Percentiles rank a stretch among this genome's conserved stretches.
Conservation (phyloP, 2,888 invertebrate species). For the Polylopha cassiicola region DNA sequence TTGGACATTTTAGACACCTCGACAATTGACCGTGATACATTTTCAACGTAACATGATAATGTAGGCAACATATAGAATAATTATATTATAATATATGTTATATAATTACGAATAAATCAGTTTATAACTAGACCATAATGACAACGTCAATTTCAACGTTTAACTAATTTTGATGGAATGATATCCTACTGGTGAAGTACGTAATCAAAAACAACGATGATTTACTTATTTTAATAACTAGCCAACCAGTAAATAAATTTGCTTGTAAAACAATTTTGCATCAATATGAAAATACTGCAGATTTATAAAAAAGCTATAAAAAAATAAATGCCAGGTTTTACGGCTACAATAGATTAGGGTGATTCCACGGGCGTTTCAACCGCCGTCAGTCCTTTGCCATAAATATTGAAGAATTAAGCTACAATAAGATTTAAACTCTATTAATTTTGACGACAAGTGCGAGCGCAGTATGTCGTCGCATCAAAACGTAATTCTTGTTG, state of each 20-base stretch:
- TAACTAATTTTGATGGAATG: no score
- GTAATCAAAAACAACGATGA: no score
- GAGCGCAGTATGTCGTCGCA: no score
- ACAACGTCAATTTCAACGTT: no score
- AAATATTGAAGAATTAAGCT: no score
- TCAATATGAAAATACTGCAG: conserved; percentile 21
- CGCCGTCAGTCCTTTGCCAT: no score
- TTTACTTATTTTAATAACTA: no score
- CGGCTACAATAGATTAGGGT: conserved; percentile 10
- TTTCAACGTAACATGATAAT: conserved; percentile 19
- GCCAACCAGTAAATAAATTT: no score
- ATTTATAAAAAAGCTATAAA: conserved; percentile 21
- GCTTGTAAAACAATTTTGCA: conserved; percentile 11
- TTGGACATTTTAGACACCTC: conserved; percentile 29
- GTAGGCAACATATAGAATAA: conserved; percentile 18
- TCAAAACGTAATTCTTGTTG: no score
- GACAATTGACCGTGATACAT: conserved; percentile 36
- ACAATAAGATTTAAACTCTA: no score
- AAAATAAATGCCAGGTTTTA: conserved; percentile 22
- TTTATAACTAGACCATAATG: conserved; percentile 25
- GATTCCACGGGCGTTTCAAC: neutral
- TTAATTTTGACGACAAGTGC: no score
- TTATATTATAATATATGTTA: conserved; percentile 18
- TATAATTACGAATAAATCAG: conserved; percentile 19
- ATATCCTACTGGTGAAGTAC: no score